Evolutionary conservation across 2,888 invertebrate genomes (phyloP).

Genomic region (Melinaea marsaeus): DNA sequence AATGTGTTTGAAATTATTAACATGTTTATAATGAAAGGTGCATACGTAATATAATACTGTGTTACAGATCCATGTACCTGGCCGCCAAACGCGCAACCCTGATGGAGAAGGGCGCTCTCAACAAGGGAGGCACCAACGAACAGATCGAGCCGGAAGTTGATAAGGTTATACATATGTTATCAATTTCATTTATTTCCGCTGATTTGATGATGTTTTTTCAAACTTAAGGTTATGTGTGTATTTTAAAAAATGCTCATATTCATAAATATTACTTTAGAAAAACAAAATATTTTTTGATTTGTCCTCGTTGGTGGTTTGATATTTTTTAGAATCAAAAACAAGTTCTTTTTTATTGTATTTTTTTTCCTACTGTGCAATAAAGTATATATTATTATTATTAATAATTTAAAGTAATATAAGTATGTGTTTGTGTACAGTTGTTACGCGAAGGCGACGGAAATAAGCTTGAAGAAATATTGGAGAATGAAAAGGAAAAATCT

Average conservation of each 20-base stretch:
- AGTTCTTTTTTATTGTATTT: too few species aligned
- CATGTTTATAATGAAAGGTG: too few species aligned
- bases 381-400: too few species aligned
- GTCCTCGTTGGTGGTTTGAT: too few species aligned
- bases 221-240: too few species aligned
- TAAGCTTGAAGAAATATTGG: conserved; percentile 41
- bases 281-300: too few species aligned
- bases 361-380: too few species aligned
- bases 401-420: neutral
- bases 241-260: too few species aligned
- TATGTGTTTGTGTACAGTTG: conserved; percentile 41
- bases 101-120: conserved; percentile 83
- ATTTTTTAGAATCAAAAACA: too few species aligned
- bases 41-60: neutral
- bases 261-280: too few species aligned
- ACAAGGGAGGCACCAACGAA: conserved; percentile 77
- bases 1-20: neutral
- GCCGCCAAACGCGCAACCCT: conserved; percentile 94
- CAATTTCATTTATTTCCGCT: neutral
- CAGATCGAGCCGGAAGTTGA: conserved; percentile 92
- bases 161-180: conserved; percentile 76
- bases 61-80: conserved; percentile 85
- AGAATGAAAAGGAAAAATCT: conserved; percentile 38
- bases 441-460: conserved; percentile 56
- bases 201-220: neutral